phyloP scores from a whole-genome alignment of 64 coral and sea anemone species.

The Pocillopora verrucosa region DNA sequence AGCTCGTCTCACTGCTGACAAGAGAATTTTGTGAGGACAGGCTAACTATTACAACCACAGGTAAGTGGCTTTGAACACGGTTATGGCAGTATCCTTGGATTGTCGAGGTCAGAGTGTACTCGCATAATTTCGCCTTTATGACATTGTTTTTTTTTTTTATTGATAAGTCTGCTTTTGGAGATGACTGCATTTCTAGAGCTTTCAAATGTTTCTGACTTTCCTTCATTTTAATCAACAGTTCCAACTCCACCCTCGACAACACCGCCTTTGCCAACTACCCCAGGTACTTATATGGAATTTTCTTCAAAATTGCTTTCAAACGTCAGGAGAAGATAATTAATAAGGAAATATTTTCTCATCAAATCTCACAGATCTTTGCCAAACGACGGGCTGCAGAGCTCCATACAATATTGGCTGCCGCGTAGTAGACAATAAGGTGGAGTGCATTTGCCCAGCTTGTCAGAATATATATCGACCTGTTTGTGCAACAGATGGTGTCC shows the following conservation, averaged over 20 bases:
- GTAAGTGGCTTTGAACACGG: too few relatives aligned
- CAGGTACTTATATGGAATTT: background rate
- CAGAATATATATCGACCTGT: constrained; percentile 20
- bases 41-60: background rate
- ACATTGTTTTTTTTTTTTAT: too few relatives aligned
- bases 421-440: constrained; percentile 33
- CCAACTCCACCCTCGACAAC: background rate
- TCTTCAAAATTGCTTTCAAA: background rate
- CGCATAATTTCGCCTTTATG: too few relatives aligned
- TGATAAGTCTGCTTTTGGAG: too few relatives aligned
- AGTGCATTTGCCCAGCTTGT: constrained; percentile 59
- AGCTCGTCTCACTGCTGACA: background rate
- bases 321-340: background rate
- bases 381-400: constrained; percentile 37
- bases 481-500: constrained; percentile 45
- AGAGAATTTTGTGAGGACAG: background rate
- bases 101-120: too few relatives aligned
- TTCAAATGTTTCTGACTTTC: background rate
- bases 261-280: background rate
- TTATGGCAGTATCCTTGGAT: too few relatives aligned
- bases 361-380: constrained; percentile 41
- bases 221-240: background rate
- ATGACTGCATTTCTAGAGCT: background rate
- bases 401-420: constrained; percentile 61
- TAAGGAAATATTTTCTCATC: background rate